phyloP scores from a whole-genome alignment of 1,140 invertebrate species.

The Whitmania pigra region DNA sequence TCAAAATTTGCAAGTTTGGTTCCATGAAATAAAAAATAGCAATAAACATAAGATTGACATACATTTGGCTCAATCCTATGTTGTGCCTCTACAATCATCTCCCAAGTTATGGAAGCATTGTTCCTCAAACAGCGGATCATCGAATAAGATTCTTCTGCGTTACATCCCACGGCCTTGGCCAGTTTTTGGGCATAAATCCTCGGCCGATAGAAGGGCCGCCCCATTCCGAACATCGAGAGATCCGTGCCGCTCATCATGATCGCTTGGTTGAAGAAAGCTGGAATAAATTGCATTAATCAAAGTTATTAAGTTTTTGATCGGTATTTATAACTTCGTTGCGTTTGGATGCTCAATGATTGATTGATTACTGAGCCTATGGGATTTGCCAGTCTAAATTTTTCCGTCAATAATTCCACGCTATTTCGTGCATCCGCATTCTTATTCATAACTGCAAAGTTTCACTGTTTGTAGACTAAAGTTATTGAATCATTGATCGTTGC shows the following conservation, averaged over 20 bases:
- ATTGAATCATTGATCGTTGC: background rate
- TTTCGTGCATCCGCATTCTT: background rate
- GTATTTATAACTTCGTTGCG: background rate
- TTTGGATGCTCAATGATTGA: background rate
- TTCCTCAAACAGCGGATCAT: slow-evolving; percentile 22
- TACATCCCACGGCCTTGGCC: slow-evolving; percentile 29
- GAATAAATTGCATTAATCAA: background rate
- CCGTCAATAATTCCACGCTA: no score
- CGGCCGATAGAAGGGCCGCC: slow-evolving; percentile 20
- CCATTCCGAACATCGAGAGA: slow-evolving; percentile 57
- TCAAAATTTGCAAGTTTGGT: background rate
- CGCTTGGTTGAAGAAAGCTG: slow-evolving; percentile 24
- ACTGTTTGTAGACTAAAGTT: background rate
- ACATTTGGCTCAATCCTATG: slow-evolving; percentile 18
- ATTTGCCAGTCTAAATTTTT: no score
- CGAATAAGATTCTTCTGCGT: slow-evolving; percentile 30
- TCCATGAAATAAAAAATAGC: background rate
- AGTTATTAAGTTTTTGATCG: background rate
- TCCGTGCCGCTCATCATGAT: slow-evolving; percentile 65
- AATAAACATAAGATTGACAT: slow-evolving; percentile 6
- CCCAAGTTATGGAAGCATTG: slow-evolving; percentile 17
- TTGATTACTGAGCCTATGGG: background rate
- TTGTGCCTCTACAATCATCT: slow-evolving; percentile 22
- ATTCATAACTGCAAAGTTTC: no score
- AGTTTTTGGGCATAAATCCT: slow-evolving; percentile 29